Base-by-base conservation (phyloP, 1,140 invertebrate genomes). In the Schlechtendalia chinensis region DNA sequence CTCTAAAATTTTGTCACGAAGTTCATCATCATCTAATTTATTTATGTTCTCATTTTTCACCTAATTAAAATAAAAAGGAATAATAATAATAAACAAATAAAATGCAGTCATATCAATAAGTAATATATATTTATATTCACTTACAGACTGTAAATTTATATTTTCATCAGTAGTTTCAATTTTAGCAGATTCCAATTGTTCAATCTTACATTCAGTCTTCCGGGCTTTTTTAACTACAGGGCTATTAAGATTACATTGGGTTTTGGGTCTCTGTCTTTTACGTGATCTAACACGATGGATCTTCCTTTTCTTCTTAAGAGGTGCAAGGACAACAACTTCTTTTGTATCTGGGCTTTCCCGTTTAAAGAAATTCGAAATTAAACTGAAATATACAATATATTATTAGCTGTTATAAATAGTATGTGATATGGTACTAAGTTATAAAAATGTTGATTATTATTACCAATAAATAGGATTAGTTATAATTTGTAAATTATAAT, bases 181-280 rank as follows among this genome's bases (percentile, higher is more conserved):
- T 39, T 50, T 22, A 56, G 45, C 10, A n/a, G 75, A 79, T 14
- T 63, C 17, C 4, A 1, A 10, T 61, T 53, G n/a, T 17, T 39
- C 32, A 39, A 39, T 39, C 32, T 39, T 39, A 39, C 5, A 1
- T 19, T 79, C 58, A 29, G 5, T 61, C 0, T 45, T 47, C 24
- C 58, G 32, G 27, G 16, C n/a, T 6, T 27, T 79, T 61, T 79
- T 79, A n/a, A n/a, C 39, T 50, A 45, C 11, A 50, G 47, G 47
- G 47, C 3, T 63, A 5, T 29, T 59, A 24, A 4, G 8, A 39
- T 79, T 58, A 27, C 14, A 10, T 63, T 29, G 24, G 0, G 0
- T 29, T 63, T 47, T 77, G 0, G 56, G 6, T 59, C 75, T 61
- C 19, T 17, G 58, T n/a, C 75, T 79, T 79, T 79, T 79, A 61